These are phyloP conservation scores for Cyanoliseus patagonus DNA, from an alignment of 2,113 vertebrate genomes.

Conservation along the genomic window DNA sequence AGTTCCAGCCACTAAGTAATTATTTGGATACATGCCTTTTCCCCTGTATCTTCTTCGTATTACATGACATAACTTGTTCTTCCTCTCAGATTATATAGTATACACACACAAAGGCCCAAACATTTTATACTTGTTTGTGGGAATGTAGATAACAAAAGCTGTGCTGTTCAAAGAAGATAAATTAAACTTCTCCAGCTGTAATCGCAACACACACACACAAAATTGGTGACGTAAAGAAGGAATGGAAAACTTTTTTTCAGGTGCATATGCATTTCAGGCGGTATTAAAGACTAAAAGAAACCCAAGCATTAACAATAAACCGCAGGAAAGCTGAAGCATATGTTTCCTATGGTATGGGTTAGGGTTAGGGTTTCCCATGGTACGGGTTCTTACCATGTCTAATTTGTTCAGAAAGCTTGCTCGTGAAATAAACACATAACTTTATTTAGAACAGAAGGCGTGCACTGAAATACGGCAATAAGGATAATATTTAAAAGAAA, in stretches of 20 bases:
- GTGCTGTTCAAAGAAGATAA: neutral
- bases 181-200: neutral
- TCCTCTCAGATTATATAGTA: neutral
- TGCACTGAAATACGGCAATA: neutral
- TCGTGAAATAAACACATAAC: neutral
- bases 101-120: neutral
- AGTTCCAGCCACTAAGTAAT: neutral
- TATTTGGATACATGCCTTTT: neutral
- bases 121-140: neutral
- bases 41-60: neutral
- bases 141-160: neutral
- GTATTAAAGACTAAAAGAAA: neutral
- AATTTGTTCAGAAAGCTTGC: neutral
- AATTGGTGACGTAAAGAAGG: neutral
- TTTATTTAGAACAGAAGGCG: neutral
- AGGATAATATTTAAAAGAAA: neutral
- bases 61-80: neutral
- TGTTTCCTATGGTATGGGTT: rapidly evolving
- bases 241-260: neutral
- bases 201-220: neutral
- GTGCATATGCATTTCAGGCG: neutral
- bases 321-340: neutral
- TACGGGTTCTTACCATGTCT: neutral
- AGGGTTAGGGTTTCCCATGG: neutral
- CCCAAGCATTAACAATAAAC: neutral